A percentile compares a stretch with the other conserved stretches of the same genome.
Conservation (phyloP, 2,888 invertebrate species). For the Drosophila falleni region DNA sequence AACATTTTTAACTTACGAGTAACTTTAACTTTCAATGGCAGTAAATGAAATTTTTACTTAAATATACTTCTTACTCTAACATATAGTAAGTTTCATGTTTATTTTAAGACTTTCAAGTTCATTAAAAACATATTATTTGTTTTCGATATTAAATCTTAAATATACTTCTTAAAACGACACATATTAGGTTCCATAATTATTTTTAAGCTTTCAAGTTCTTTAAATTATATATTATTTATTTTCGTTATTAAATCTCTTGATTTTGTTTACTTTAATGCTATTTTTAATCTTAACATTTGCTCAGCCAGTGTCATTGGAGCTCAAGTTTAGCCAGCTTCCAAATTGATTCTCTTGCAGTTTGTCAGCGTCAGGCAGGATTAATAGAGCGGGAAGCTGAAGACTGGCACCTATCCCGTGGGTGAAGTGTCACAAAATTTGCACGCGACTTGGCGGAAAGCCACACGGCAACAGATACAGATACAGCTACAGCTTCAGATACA, state of each 20-base stretch:
- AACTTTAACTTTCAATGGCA: constrained; percentile 15
- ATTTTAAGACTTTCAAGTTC: no score
- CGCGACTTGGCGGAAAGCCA: constrained; percentile 74
- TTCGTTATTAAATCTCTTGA: not conserved
- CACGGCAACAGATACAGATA: constrained; percentile 59
- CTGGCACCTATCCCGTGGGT: constrained; percentile 73
- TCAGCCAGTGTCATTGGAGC: constrained; percentile 22
- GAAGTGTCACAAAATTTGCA: constrained; percentile 79
- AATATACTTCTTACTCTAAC: not conserved
- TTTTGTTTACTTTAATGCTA: not conserved
- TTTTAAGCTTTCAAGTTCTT: no score
- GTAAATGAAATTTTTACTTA: constrained; percentile 11
- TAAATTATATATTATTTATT: no score
- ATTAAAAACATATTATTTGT: no score
- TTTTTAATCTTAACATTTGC: not conserved
- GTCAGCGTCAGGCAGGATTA: constrained; percentile 71
- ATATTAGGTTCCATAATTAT: no score
- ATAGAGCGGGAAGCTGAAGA: constrained; percentile 56
- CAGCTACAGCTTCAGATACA: constrained; percentile 40
- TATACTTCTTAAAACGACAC: no score
- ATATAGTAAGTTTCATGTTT: no score
- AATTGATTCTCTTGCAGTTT: constrained; percentile 67
- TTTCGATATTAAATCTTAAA: not conserved
- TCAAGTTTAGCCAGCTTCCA: constrained; percentile 15
- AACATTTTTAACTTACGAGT: constrained; percentile 17